Evolutionary conservation across 64 coral and sea anemone genomes (phyloP), one percentile per base, ranked within the genome.

Genomic region (Trachythela sp.): DNA sequence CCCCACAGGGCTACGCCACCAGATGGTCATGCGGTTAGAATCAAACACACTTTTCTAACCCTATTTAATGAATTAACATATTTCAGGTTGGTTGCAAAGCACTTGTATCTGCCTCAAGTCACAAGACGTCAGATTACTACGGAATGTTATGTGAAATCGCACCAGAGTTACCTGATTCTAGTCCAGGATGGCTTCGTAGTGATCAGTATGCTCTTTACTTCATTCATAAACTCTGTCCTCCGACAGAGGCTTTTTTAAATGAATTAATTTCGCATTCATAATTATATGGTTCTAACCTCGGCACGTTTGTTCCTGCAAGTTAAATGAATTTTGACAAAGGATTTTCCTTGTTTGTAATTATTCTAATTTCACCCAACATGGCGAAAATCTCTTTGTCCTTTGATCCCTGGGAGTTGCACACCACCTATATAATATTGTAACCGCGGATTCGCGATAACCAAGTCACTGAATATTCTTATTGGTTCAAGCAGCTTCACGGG

Each of bases 101-200:
- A 22, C 54, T 99, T 34, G 41, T 99, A 50, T 93, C 94, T 91
- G 58, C 60, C 20, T 91, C 94, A 39, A 76, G 71, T n/a, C 90
- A 91, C 58, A 99, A 99, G 84, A 95, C 93, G 4, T 93, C 95
- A 39, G 96, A 99, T 83, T 99, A 99, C 83, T 95, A 99, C 83
- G 80, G 91, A 67, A 99, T 99, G 96, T 39, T 99, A 31, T 84
- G 64, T 84, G 91, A 99, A 60, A 89, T 99, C 40, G 91, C 89
- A 48, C 91, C 91, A 91, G 92, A 97, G 32, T 71, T 97, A 8
- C 90, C 89, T 20, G 48, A 89, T 37, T 93, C 94, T 48, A 83
- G 87, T 77, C 89, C 94, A 48, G 94, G 94, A 49, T 89, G 93
- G 48, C 83, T 97, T 20, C 91, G 87, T 52, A 94, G 87, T 84